Percentiles rank a stretch among this genome's conserved stretches.
Conservation (phyloP, 2,888 invertebrate species). For the Lacanobia oleracea region DNA sequence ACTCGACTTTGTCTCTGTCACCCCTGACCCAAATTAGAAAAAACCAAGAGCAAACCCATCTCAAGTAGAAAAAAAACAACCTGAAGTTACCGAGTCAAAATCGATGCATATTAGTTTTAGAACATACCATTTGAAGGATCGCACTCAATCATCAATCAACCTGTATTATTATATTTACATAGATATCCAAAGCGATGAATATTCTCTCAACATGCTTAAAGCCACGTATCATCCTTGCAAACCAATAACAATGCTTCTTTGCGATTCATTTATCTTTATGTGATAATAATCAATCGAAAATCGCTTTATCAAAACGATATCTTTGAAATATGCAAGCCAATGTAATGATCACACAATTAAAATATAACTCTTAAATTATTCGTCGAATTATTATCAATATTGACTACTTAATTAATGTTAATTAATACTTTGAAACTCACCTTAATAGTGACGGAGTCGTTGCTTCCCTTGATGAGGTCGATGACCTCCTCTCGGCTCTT, state of each 20-base stretch:
- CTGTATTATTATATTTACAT: too few relatives aligned
- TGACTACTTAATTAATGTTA: conserved; percentile 18
- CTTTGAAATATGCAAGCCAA: conserved; percentile 5
- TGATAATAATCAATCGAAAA: conserved; percentile 18
- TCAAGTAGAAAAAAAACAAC: too few relatives aligned
- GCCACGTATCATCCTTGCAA: background rate
- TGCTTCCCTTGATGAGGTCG: conserved; percentile 97
- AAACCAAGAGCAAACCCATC: too few relatives aligned
- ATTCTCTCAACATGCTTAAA: too few relatives aligned
- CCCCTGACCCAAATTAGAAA: too few relatives aligned
- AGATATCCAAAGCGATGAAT: too few relatives aligned
- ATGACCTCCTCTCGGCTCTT: conserved; percentile 97
- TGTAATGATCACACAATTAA: conserved; percentile 15
- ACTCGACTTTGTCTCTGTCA: too few relatives aligned
- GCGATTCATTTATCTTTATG: conserved; percentile 8
- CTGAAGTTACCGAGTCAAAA: too few relatives aligned
- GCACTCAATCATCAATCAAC: too few relatives aligned
- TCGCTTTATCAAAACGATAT: conserved; percentile 1
- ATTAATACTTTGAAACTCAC: conserved; percentile 86
- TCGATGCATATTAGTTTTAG: too few relatives aligned
- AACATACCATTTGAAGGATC: too few relatives aligned
- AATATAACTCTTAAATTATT: conserved; percentile 12
- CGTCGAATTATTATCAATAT: background rate
- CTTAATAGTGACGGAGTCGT: conserved; percentile 95
- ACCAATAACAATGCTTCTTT: background rate